These are phyloP conservation scores for Lagodon rhomboides DNA, from an alignment of 2,797 vertebrate species.

Conservation along the genomic window DNA sequence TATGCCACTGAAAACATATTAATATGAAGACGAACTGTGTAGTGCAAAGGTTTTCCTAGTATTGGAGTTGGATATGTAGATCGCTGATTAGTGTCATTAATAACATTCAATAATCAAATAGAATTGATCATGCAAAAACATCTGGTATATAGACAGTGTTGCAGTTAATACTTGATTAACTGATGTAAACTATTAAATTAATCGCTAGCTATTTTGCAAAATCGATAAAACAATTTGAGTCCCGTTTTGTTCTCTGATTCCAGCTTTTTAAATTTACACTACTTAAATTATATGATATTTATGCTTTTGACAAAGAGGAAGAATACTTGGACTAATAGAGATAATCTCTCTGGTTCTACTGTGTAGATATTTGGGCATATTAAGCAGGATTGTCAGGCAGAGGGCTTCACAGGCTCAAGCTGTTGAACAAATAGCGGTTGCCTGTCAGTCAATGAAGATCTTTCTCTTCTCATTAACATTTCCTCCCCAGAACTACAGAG, in stretches of 20 bases:
- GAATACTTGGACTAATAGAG: not conserved
- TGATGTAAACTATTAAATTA: too few species aligned
- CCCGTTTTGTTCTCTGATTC: too few species aligned
- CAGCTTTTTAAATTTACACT: not conserved
- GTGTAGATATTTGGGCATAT: too few species aligned
- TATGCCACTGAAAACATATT: not conserved
- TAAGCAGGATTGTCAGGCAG: too few species aligned
- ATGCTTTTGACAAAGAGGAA: not conserved
- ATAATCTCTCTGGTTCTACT: not conserved
- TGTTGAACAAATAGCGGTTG: too few species aligned
- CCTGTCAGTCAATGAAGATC: too few species aligned
- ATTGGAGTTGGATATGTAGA: not conserved
- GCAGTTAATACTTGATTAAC: too few species aligned
- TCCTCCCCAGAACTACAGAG: too few species aligned
- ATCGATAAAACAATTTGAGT: too few species aligned
- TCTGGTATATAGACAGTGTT: not conserved
- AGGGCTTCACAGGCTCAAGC: too few species aligned
- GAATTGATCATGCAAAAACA: not conserved
- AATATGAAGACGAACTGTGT: not conserved
- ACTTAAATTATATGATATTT: not conserved
- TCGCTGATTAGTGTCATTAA: not conserved
- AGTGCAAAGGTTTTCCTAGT: not conserved
- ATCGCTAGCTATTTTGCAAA: too few species aligned
- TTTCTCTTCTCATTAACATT: too few species aligned
- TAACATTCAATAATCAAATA: not conserved